These are phyloP conservation scores for Limnodromus scolopaceus DNA, from an alignment of 2,797 vertebrate species.

Conservation along the genomic window DNA sequence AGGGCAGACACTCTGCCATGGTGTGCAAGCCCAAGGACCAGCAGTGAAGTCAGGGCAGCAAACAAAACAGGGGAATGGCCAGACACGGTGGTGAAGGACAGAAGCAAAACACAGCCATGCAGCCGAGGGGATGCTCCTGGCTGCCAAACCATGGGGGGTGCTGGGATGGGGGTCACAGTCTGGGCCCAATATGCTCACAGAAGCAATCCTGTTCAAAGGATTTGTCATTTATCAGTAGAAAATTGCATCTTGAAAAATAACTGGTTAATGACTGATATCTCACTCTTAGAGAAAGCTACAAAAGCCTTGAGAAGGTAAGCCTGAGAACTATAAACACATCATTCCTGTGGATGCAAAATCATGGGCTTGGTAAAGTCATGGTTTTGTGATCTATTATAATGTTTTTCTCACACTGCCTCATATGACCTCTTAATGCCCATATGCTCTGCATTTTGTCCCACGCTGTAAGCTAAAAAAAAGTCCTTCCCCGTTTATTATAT, in stretches of 20 bases:
- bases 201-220: background rate
- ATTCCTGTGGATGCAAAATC: background rate
- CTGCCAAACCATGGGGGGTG: background rate
- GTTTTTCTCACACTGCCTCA: background rate
- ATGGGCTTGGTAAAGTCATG: background rate
- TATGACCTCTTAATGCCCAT: background rate
- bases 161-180: background rate
- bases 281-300: background rate
- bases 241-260: background rate
- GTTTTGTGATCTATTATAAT: background rate
- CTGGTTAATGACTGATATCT: accelerated
- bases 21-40: accelerated
- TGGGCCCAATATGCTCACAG: accelerated
- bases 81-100: accelerated
- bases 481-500: background rate
- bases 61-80: background rate
- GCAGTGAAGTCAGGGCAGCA: too few relatives aligned
- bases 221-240: background rate
- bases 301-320: background rate
- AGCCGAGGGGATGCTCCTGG: accelerated
- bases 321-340: background rate
- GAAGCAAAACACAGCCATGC: background rate
- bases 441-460: background rate
- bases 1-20: background rate
- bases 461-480: background rate